Evolutionary conservation across 2,797 vertebrate species (phyloP).

Genomic region (Sciaenops ocellatus): DNA sequence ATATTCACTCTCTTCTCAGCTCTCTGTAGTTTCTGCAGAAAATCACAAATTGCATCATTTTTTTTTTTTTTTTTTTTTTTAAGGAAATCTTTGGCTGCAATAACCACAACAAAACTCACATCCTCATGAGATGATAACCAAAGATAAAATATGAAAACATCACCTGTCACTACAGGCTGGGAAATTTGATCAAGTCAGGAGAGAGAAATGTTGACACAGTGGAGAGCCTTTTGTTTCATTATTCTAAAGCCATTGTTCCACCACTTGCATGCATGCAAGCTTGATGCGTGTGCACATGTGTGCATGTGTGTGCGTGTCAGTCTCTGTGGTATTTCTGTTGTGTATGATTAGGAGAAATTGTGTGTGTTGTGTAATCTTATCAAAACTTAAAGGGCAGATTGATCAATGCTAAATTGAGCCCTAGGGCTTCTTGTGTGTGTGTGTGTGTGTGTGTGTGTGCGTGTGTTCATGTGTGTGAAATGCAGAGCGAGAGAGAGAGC

Average conservation of each 20-base stretch:
- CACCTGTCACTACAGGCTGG: no score
- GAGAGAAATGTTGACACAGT: neutral
- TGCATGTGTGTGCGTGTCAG: neutral
- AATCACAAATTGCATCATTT: no score
- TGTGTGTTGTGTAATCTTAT: neutral
- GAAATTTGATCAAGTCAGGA: no score
- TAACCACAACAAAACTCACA: no score
- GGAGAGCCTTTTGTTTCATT: neutral
- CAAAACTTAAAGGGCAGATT: neutral
- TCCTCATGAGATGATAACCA: no score
- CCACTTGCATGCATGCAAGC: conserved; percentile 15
- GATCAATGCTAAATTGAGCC: neutral
- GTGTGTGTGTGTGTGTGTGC: neutral
- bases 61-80: no score
- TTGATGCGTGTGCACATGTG: neutral
- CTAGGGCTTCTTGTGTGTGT: no score
- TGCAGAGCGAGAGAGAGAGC: neutral
- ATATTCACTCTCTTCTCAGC: no score
- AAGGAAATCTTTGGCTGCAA: no score
- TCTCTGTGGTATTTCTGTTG: neutral
- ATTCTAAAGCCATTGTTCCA: conserved; percentile 13
- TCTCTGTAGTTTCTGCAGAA: no score
- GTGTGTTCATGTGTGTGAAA: neutral
- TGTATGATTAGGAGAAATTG: neutral
- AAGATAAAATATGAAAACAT: no score